Conservation (phyloP, 2,888 invertebrate species). For the Opisthograptis luteolata region DNA sequence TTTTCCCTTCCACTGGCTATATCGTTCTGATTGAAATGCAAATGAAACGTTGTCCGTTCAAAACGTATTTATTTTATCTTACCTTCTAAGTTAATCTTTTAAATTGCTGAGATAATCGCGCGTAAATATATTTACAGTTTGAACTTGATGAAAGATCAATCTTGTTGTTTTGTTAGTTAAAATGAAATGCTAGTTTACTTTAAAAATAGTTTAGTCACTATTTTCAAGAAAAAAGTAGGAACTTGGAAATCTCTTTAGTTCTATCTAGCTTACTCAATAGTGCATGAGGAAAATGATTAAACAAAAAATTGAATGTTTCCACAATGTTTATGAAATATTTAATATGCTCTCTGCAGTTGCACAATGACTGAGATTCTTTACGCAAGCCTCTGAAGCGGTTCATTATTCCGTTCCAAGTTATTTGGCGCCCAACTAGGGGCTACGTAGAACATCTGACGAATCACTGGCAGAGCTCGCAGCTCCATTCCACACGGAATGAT, state of each 20-base stretch:
- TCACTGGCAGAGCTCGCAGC: constrained; percentile 52
- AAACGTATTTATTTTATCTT: constrained; percentile 75
- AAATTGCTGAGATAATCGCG: constrained; percentile 55
- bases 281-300: background rate
- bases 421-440: constrained; percentile 69
- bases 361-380: constrained; percentile 66
- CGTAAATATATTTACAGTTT: constrained; percentile 15
- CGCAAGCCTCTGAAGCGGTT: constrained; percentile 66
- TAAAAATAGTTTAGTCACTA: background rate
- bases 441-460: constrained; percentile 59
- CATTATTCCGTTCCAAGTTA: constrained; percentile 72
- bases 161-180: background rate
- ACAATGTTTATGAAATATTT: constrained; percentile 54
- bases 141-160: too few species aligned
- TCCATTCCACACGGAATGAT: constrained; percentile 48
- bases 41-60: constrained; percentile 79
- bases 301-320: constrained; percentile 34
- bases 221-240: background rate
- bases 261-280: background rate
- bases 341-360: constrained; percentile 57
- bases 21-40: constrained; percentile 82
- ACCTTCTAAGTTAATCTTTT: constrained; percentile 67
- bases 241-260: background rate
- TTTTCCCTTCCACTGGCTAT: constrained; percentile 80
- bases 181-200: background rate